Percentiles rank a stretch among this genome's conserved stretches.
These are phyloP conservation scores for Metalampra italica DNA, from an alignment of 2,888 invertebrate genomes.

Conservation along the genomic window DNA sequence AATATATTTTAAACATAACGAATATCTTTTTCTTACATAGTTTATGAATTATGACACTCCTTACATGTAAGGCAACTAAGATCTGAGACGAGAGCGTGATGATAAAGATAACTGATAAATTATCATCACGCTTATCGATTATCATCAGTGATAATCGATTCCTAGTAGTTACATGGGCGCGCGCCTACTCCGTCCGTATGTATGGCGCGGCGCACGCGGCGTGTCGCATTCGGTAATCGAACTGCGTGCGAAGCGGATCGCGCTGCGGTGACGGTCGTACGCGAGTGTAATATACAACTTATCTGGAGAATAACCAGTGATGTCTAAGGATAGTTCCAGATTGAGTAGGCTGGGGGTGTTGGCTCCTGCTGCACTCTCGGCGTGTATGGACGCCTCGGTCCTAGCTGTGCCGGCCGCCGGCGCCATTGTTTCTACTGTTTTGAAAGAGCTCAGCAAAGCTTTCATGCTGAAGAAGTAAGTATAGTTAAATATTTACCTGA, in stretches of 20 bases:
- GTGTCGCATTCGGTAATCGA: constrained; percentile 47
- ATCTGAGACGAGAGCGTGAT: too few species aligned
- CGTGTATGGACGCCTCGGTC: constrained; percentile 70
- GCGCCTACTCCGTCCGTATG: background rate
- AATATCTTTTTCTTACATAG: too few species aligned
- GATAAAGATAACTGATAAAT: too few species aligned
- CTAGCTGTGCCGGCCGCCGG: constrained; percentile 70
- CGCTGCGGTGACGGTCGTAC: constrained; percentile 65
- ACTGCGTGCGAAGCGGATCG: constrained; percentile 71
- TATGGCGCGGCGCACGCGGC: background rate
- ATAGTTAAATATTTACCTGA: background rate
- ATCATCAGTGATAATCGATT: too few species aligned
- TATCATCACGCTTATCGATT: too few species aligned
- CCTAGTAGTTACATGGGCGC: too few species aligned
- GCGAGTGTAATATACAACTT: constrained; percentile 20
- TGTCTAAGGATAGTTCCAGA: constrained; percentile 57
- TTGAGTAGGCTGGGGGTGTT: constrained; percentile 63
- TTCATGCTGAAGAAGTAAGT: constrained; percentile 73
- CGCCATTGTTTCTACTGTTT: constrained; percentile 67
- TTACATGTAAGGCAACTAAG: too few species aligned
- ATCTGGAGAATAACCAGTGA: constrained; percentile 32
- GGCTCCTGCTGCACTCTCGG: constrained; percentile 67
- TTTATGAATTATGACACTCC: too few species aligned
- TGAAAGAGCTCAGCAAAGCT: constrained; percentile 70
- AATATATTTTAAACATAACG: too few species aligned